Percentiles rank a stretch among this genome's conserved stretches.
Conservation (phyloP, 2,888 invertebrate species). For the Eugnorisma glareosa region DNA sequence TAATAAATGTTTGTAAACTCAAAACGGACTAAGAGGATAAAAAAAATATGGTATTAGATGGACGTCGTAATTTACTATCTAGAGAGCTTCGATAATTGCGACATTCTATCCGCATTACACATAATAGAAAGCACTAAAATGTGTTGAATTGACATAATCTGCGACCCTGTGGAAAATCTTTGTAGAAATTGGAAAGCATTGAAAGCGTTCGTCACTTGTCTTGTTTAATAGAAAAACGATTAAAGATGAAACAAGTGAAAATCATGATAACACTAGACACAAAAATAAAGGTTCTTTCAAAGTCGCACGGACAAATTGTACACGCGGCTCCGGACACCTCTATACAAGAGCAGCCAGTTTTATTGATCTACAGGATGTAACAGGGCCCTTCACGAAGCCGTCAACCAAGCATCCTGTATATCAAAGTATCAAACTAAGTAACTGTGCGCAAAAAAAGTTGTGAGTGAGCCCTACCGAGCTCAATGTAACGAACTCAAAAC, state of each 20-base stretch:
- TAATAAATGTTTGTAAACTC: background rate
- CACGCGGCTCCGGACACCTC: background rate
- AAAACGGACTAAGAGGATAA: background rate
- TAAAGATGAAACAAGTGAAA: background rate
- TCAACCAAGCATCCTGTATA: too few species aligned
- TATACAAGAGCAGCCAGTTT: background rate
- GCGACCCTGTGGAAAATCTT: background rate
- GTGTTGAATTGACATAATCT: background rate
- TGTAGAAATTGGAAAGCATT: background rate
- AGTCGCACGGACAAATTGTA: background rate
- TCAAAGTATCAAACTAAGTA: too few species aligned
- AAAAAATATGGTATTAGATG: background rate
- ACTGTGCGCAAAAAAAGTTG: too few species aligned
- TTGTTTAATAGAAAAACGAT: background rate
- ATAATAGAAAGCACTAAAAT: background rate
- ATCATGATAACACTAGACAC: background rate
- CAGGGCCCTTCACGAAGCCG: too few species aligned
- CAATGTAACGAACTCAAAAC: too few species aligned
- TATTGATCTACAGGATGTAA: too few species aligned
- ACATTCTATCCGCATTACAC: background rate
- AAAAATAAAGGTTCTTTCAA: background rate
- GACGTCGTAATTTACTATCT: background rate
- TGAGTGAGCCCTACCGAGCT: too few species aligned
- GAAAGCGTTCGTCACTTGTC: background rate
- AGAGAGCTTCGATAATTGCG: background rate